Evolutionary conservation across 2,888 invertebrate species (phyloP).

Genomic region (Gymnosoma rotundatum): DNA sequence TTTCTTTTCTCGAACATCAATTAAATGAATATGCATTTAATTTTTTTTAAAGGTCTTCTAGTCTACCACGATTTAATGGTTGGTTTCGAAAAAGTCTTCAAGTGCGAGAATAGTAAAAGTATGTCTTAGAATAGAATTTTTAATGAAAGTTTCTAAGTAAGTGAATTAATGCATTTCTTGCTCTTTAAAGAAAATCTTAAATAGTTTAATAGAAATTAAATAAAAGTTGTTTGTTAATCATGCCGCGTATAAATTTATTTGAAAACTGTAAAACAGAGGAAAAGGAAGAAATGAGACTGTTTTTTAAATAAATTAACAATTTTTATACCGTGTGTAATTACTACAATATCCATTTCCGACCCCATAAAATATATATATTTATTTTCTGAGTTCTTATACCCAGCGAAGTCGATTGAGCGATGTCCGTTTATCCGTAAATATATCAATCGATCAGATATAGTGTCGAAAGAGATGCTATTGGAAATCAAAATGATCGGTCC

Average conservation of each 20-base stretch:
- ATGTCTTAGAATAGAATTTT: constrained; percentile 42
- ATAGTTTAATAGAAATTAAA: constrained; percentile 21
- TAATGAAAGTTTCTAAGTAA: constrained; percentile 51
- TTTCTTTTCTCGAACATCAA: constrained; percentile 14
- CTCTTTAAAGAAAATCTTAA: constrained; percentile 30
- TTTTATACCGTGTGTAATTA: too few species aligned
- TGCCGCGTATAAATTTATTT: background rate
- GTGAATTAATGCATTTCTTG: constrained; percentile 8
- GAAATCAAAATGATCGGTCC: too few species aligned
- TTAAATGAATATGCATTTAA: constrained; percentile 31
- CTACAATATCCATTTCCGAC: too few species aligned
- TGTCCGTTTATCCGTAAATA: too few species aligned
- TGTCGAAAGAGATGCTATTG: too few species aligned
- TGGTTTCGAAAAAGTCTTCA: constrained; percentile 6
- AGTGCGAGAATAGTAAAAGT: background rate
- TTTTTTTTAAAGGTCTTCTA: constrained; percentile 16
- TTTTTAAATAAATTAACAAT: background rate
- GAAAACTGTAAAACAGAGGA: background rate
- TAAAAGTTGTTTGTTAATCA: constrained; percentile 1
- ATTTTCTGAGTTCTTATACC: too few species aligned
- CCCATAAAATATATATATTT: too few species aligned
- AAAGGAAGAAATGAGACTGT: background rate
- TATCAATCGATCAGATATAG: too few species aligned
- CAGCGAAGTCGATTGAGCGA: too few species aligned
- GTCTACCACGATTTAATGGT: constrained; percentile 25